Evolutionary conservation across 2,888 invertebrate genomes (phyloP).

Genomic region (Orchesella flavescens): DNA sequence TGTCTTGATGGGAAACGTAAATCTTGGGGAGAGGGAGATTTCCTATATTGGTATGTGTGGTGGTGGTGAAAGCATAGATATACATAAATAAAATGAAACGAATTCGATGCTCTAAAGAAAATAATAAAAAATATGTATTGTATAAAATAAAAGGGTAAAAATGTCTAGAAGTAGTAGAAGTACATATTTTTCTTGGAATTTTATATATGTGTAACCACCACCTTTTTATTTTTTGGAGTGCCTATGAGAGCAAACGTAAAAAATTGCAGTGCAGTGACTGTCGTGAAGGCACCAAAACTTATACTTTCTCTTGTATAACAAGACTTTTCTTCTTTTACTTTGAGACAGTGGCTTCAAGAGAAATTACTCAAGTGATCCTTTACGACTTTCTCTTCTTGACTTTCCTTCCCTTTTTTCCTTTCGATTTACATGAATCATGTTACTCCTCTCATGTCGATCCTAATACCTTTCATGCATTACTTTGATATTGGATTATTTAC

Average conservation of each 20-base stretch:
- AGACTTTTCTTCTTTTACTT: not conserved
- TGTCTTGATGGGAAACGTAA: slow-evolving; percentile 53
- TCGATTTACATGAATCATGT: slow-evolving; percentile 32
- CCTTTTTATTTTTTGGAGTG: not conserved
- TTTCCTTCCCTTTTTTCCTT: slow-evolving; percentile 13
- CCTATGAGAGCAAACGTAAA: slow-evolving; percentile 36
- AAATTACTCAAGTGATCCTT: slow-evolving; percentile 55
- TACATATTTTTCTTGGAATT: not conserved
- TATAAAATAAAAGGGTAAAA: not conserved
- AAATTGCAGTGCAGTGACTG: slow-evolving; percentile 42
- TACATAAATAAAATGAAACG: slow-evolving; percentile 30
- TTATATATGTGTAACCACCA: not conserved
- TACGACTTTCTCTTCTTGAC: slow-evolving; percentile 48
- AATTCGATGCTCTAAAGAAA: slow-evolving; percentile 1
- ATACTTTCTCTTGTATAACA: slow-evolving; percentile 25
- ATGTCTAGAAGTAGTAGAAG: not conserved
- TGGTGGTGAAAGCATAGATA: slow-evolving; percentile 50
- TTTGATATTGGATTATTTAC: not conserved
- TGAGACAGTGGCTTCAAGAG: slow-evolving; percentile 39
- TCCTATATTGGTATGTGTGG: slow-evolving; percentile 31
- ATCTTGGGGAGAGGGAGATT: slow-evolving; percentile 41
- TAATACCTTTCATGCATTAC: not conserved
- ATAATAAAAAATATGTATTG: slow-evolving; percentile 11
- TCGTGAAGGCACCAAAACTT: too few relatives aligned
- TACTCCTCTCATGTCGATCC: not conserved